These are phyloP conservation scores for Drosophila neoperkinsi DNA, from an alignment of 2,888 invertebrate genomes.

Conservation along the genomic window DNA sequence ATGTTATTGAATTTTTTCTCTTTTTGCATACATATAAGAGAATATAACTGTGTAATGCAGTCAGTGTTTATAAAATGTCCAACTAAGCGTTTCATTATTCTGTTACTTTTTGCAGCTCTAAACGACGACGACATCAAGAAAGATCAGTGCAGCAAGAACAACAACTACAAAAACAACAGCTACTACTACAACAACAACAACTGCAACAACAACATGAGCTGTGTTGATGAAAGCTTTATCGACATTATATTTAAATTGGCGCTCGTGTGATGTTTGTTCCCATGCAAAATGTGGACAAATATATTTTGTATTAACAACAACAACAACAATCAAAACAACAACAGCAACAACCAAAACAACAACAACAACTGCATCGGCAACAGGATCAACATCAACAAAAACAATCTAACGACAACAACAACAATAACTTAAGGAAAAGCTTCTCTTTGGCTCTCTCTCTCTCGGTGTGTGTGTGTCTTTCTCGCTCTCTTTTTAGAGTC, in stretches of 20 bases:
- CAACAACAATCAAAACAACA: slow-evolving; percentile 22
- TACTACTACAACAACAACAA: slow-evolving; percentile 7
- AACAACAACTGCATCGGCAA: slow-evolving; percentile 17
- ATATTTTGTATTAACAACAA: slow-evolving; percentile 44
- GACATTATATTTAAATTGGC: slow-evolving; percentile 18
- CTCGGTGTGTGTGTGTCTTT: slow-evolving; percentile 7
- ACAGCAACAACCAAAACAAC: slow-evolving; percentile 19
- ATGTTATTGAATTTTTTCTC: slow-evolving; percentile 41
- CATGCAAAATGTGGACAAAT: slow-evolving; percentile 52
- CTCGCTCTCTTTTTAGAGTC: slow-evolving; percentile 8
- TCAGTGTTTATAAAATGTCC: slow-evolving; percentile 45
- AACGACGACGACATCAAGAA: slow-evolving; percentile 36
- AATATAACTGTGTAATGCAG: slow-evolving; percentile 23
- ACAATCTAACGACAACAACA: slow-evolving; percentile 33
- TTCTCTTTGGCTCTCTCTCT: slow-evolving; percentile 16
- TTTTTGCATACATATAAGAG: slow-evolving; percentile 12
- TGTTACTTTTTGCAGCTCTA: slow-evolving; percentile 47
- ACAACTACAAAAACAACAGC: neutral
- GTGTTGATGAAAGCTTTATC: slow-evolving; percentile 28
- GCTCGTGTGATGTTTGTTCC: slow-evolving; percentile 49
- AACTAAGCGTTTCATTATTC: slow-evolving; percentile 48
- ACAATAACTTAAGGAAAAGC: slow-evolving; percentile 48
- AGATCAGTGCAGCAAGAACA: slow-evolving; percentile 9
- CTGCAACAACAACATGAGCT: slow-evolving; percentile 21
- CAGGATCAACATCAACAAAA: slow-evolving; percentile 43